Base-by-base conservation (phyloP, 2,888 invertebrate genomes). In the Endomychus coccineus region DNA sequence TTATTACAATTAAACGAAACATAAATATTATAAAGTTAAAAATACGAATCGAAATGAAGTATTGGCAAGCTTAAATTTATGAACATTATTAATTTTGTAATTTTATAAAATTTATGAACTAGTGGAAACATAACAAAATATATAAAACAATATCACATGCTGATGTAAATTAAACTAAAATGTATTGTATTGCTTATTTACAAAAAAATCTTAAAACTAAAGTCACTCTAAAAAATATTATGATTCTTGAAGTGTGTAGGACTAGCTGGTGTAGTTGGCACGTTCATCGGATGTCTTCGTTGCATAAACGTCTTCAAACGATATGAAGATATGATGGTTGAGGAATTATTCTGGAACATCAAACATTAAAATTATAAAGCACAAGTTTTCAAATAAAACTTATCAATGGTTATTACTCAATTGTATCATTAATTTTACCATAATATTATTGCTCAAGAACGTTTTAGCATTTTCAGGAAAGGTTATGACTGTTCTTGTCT, bases 221-320 rank as follows among this genome's bases (percentile, higher is more conserved):
- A 24, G 23, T 37, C 24, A 15, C 3, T 16, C 27, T 16, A 40
- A 10, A 40, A 43, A 12, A 38, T 24, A 28, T 40, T 50, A 21
- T 54, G 54, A 40, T 55, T 52, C 17, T 45, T 48, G 25, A 42
- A 52, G 44, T 56, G 57, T 23, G 39, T 36, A 4, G 55, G 52
- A 47, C 51, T 58, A 46, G 56, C 56, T 15, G 58, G 56, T 11
- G 53, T 46, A 21, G 58, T 50, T 10, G 60, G 45, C 27, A 61
- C 52, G 42, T 61, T 61, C 43, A 55, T 58, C 2, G 64, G 63
- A 44, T 62, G 62, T 40, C 67, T 52, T 34, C 69, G 55, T 43
- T 61, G 61, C 55, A 67, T 62, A 43, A 68, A 69, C 3, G 63
- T 63, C 43, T 58, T 59, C 28, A 69, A 49, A 28, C 65, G 54